Evolutionary conservation across 2,113 vertebrate species (phyloP).

Genomic region (Cairina moschata): DNA sequence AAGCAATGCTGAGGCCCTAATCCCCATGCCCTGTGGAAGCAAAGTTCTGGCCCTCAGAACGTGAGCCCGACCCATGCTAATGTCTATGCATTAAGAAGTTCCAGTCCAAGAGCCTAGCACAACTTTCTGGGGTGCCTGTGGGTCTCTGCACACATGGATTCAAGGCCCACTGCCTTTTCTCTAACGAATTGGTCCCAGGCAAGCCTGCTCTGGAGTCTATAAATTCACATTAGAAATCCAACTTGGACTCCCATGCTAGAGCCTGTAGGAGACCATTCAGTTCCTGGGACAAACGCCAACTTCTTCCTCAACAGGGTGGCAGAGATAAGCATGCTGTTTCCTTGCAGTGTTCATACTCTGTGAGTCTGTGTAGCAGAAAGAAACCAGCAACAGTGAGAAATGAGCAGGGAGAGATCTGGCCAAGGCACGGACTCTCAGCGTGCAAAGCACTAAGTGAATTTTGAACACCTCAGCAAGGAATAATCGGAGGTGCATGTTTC

Average conservation of each 20-base stretch:
- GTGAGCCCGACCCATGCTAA: background rate
- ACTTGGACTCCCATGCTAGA: accelerated
- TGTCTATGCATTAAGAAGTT: accelerated
- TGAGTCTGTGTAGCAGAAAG: background rate
- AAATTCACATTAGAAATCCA: background rate
- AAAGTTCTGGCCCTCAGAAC: background rate
- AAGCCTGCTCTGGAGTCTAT: background rate
- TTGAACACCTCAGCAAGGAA: background rate
- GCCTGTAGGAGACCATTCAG: background rate
- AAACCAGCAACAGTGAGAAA: background rate
- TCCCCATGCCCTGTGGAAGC: background rate
- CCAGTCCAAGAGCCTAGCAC: background rate
- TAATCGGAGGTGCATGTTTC: accelerated
- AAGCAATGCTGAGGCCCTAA: accelerated
- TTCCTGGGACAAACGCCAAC: background rate
- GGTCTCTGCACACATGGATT: background rate
- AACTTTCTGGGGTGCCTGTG: background rate
- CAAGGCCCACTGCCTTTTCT: background rate
- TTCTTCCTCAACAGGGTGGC: background rate
- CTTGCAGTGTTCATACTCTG: background rate
- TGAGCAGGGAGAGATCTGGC: background rate
- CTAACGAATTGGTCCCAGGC: background rate
- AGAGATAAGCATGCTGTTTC: background rate
- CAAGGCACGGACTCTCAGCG: background rate
- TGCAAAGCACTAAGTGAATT: background rate